A percentile compares a stretch with the other conserved stretches of the same genome.
These are phyloP conservation scores for Eulimnadia texana DNA, from an alignment of 1,140 invertebrate species.

Conservation along the genomic window DNA sequence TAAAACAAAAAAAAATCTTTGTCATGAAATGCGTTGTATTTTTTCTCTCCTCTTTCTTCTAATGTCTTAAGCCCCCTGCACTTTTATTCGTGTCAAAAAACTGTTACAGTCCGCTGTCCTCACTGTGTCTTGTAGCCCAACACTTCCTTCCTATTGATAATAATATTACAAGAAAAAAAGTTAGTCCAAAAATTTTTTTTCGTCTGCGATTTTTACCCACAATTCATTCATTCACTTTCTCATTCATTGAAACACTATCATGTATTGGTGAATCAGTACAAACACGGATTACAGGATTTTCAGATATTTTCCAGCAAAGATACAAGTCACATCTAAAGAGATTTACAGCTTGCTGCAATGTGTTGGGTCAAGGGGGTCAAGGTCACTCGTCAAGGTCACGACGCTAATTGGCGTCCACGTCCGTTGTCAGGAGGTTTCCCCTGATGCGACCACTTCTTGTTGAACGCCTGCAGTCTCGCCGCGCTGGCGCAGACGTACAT, in stretches of 20 bases:
- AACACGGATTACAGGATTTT: too few relatives aligned
- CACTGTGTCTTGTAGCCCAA: too few relatives aligned
- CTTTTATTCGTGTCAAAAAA: too few relatives aligned
- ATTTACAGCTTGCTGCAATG: too few relatives aligned
- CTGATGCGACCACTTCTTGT: neutral
- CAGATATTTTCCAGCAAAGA: too few relatives aligned
- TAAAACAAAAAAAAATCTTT: too few relatives aligned
- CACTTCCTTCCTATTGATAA: neutral
- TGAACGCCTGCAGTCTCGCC: neutral
- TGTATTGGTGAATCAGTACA: too few relatives aligned
- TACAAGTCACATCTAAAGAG: too few relatives aligned
- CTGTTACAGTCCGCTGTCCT: too few relatives aligned
- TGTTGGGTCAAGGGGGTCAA: neutral
- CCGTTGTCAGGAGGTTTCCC: neutral
- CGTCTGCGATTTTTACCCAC: neutral
- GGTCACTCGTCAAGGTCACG: neutral
- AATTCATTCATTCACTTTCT: neutral
- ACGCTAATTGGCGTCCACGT: neutral
- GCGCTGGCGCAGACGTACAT: conserved; percentile 44
- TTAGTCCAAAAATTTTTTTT: neutral
- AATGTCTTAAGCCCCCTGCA: too few relatives aligned
- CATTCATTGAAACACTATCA: neutral
- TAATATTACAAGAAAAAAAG: neutral
- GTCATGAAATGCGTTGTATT: too few relatives aligned
- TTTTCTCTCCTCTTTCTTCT: too few relatives aligned